Percentiles rank a stretch among this genome's conserved stretches.
These are phyloP conservation scores for Xiphorhynchus erythropygius DNA, from an alignment of 2,797 vertebrate genomes.

Conservation along the genomic window DNA sequence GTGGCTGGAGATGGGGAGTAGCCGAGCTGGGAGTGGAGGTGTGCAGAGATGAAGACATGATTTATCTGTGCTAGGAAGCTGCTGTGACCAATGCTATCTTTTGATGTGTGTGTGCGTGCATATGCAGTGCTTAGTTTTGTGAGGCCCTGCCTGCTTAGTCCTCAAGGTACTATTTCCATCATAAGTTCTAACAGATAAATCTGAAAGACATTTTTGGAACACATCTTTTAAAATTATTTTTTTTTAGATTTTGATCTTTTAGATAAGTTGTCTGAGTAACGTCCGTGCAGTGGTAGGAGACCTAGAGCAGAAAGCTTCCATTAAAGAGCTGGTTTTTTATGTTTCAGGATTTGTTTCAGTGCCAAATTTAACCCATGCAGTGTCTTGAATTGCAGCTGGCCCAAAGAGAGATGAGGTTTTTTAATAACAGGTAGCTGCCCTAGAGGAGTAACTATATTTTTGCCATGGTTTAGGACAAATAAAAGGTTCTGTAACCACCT, in stretches of 20 bases:
- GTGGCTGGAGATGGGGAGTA: not conserved
- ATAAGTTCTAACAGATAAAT: not conserved
- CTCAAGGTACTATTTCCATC: not conserved
- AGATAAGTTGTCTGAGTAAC: not conserved
- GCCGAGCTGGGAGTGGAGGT: not conserved
- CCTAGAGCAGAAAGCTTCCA: not conserved
- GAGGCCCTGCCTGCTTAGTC: not conserved
- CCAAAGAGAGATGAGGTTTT: not conserved
- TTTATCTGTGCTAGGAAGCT: not conserved
- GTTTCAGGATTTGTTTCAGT: not conserved
- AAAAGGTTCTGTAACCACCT: not conserved
- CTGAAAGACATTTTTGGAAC: not conserved
- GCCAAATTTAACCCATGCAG: not conserved
- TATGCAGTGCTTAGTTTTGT: fast-evolving
- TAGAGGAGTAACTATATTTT: not conserved
- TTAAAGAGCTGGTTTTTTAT: not conserved
- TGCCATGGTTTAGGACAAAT: not conserved
- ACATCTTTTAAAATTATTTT: not conserved
- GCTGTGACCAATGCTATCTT: not conserved
- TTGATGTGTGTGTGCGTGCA: not conserved
- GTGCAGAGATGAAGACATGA: not conserved
- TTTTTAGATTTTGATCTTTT: not conserved
- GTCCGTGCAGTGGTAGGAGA: not conserved
- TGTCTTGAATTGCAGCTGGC: not conserved
- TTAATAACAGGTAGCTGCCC: not conserved